Percentiles rank a stretch among this genome's conserved stretches.
These are phyloP conservation scores for Cheilosia soror DNA, from an alignment of 2,888 invertebrate species.

Conservation along the genomic window DNA sequence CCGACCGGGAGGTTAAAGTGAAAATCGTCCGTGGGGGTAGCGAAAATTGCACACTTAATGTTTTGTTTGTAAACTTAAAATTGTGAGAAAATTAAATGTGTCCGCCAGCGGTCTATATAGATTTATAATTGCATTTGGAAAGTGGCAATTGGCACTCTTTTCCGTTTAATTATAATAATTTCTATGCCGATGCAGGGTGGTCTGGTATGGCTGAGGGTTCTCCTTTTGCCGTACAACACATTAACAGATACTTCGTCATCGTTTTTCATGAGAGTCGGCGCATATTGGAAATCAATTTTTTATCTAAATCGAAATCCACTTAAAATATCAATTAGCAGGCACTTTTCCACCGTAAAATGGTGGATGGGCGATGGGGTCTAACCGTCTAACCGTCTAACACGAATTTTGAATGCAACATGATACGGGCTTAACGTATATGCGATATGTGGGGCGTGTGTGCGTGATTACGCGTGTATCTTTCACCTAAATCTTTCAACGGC, in stretches of 20 bases:
- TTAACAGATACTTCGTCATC: slow-evolving; percentile 73
- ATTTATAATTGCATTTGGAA: neutral
- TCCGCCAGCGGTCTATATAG: slow-evolving; percentile 46
- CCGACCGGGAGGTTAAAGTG: slow-evolving; percentile 40
- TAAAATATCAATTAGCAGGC: slow-evolving; percentile 75
- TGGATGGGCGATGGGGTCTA: neutral
- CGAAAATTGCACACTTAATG: slow-evolving; percentile 60
- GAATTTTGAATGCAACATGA: slow-evolving; percentile 54
- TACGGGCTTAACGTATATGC: slow-evolving; percentile 42
- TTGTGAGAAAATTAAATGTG: slow-evolving; percentile 67
- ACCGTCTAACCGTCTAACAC: slow-evolving; percentile 5
- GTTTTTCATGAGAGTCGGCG: slow-evolving; percentile 37
- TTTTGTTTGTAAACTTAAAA: slow-evolving; percentile 73
- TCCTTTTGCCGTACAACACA: slow-evolving; percentile 16
- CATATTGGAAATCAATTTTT: slow-evolving; percentile 58
- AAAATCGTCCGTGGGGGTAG: slow-evolving; percentile 46
- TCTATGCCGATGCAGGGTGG: slow-evolving; percentile 23
- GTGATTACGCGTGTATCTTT: slow-evolving; percentile 74
- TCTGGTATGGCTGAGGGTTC: neutral
- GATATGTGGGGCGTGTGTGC: slow-evolving; percentile 66
- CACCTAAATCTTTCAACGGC: slow-evolving; percentile 73
- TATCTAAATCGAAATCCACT: slow-evolving; percentile 73
- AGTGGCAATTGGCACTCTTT: slow-evolving; percentile 62
- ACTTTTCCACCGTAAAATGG: slow-evolving; percentile 61
- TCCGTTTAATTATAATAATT: slow-evolving; percentile 37